These are phyloP conservation scores for Drosophila willistoni DNA, from an alignment of 1,140 invertebrate species.

Conservation along the genomic window DNA sequence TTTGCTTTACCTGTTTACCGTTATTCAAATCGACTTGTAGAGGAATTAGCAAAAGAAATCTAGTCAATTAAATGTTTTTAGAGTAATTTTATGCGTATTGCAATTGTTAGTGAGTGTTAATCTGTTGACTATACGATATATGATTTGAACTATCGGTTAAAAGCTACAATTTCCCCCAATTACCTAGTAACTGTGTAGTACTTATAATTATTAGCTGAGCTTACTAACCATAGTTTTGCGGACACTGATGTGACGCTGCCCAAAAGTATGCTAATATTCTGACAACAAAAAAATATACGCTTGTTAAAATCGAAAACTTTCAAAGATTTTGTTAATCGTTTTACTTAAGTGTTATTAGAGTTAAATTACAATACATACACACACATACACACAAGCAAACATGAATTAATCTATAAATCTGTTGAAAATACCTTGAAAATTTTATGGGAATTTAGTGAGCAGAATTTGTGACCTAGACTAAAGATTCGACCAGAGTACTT, in stretches of 20 bases:
- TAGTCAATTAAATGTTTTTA: constrained; percentile 80
- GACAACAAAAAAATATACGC: constrained; percentile 18
- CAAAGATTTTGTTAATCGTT: constrained; percentile 56
- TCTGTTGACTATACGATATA: constrained; percentile 61
- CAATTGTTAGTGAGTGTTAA: constrained; percentile 61
- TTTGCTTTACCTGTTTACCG: constrained; percentile 45
- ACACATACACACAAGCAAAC: not conserved
- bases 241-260: constrained; percentile 32
- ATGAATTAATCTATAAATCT: constrained; percentile 19
- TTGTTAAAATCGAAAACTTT: constrained; percentile 44
- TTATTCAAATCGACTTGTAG: constrained; percentile 39
- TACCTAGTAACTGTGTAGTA: constrained; percentile 13
- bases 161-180: not conserved
- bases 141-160: constrained; percentile 11
- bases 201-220: constrained; percentile 31
- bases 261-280: constrained; percentile 63
- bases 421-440: constrained; percentile 33
- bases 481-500: not conserved
- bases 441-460: constrained; percentile 44
- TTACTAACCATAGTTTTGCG: constrained; percentile 21
- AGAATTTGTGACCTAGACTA: constrained; percentile 15
- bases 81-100: constrained; percentile 68
- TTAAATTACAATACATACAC: constrained; percentile 25
- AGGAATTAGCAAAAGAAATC: constrained; percentile 40
- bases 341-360: constrained; percentile 32